Evolutionary conservation across 2,888 invertebrate species (phyloP), one percentile per base, ranked within the genome.

Genomic region (Tillus elongatus): DNA sequence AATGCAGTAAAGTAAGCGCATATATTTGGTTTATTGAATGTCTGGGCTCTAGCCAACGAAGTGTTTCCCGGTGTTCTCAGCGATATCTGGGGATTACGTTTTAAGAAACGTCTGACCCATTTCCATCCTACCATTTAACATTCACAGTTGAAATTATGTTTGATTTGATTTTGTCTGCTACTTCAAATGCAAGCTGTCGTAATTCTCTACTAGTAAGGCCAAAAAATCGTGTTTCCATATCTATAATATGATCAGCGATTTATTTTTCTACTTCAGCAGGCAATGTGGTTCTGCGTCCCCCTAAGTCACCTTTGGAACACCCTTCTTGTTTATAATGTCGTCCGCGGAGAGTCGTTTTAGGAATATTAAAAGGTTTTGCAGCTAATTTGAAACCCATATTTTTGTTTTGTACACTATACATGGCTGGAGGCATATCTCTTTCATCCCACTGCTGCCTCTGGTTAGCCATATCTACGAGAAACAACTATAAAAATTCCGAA

Each of bases 151-250:
- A 32, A 32, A 14, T 9, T 13, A 32, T 32, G 14, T 13, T 15
- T 32, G 9, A 32, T 32, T 32, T 32, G n/a, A n/a, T 32, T 32
- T 32, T 32, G 4, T 32, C 30, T 6, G 14, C 14, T 32, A 32
- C 14, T 32, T 32, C 14, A 15, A 13, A 32, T 32, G 13, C 13
- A 9, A 29, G n/a, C 11, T 11, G 30, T 6, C 30, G 30, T 11
- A 11, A 29, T 10, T 11, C 30, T 29, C n/a, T 29, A 11, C n/a
- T 10, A 29, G 30, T 29, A 10, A 29, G 30, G 6, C 30, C 14
- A 13, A 32, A 32, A 32, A 32, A 32, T 13, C 14, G 32, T 32
- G 32, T 32, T 32, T 32, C 30, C 32, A 14, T 32, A 32, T 32
- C 32, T 12, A 32, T 32, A 9, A 32, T 32, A 15, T 32, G 32